These are phyloP conservation scores for Tyria jacobaeae DNA, from an alignment of 2,888 invertebrate genomes.

Conservation along the genomic window DNA sequence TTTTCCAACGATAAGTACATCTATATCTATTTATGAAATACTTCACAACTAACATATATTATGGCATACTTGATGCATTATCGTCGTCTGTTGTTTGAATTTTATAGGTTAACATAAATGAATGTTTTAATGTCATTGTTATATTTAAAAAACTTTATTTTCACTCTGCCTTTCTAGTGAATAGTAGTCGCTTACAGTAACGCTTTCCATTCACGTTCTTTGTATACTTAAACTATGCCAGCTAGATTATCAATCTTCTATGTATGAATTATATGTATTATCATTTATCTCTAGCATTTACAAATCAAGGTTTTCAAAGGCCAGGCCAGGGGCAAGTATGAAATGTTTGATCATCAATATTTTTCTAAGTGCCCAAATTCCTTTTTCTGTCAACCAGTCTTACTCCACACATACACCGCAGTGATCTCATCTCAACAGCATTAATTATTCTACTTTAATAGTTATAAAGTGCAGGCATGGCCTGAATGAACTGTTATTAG, in stretches of 20 bases:
- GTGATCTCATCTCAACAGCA: too few species aligned
- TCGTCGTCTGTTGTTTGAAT: constrained; percentile 2
- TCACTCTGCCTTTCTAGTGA: constrained; percentile 10
- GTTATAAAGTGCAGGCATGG: too few species aligned
- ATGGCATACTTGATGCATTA: constrained; percentile 6
- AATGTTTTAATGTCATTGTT: constrained; percentile 7
- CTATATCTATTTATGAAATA: constrained; percentile 1
- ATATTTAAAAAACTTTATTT: constrained; percentile 1
- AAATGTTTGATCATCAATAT: too few species aligned
- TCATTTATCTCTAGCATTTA: too few species aligned
- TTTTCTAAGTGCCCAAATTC: too few species aligned
- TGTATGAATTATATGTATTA: too few species aligned
- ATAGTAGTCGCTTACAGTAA: neutral
- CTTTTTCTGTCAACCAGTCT: too few species aligned
- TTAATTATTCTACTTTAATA: too few species aligned
- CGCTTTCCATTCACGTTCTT: neutral
- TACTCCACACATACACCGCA: too few species aligned
- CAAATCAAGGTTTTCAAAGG: too few species aligned
- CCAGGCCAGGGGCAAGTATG: too few species aligned
- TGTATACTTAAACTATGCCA: neutral
- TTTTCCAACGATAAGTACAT: neutral
- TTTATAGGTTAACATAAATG: constrained; percentile 3
- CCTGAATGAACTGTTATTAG: too few species aligned
- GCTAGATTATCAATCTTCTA: neutral
- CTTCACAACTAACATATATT: neutral